Conservation (phyloP, 2,888 invertebrate genomes). For the Agrochola litura region DNA sequence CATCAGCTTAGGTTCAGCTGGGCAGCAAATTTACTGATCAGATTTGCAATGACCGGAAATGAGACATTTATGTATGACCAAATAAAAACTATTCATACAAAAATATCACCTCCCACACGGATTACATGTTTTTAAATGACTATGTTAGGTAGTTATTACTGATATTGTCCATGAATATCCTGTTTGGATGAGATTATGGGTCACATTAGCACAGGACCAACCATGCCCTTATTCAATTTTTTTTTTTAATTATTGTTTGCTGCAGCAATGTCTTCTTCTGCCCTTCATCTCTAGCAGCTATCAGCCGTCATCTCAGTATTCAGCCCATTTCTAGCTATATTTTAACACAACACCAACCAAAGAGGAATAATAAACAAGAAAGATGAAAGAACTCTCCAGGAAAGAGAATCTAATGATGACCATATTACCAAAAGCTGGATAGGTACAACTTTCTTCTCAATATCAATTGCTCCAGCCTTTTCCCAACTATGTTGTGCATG, state of each 20-base stretch:
- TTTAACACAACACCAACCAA: background rate
- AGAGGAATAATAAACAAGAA: background rate
- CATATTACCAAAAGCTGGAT: conserved; percentile 1
- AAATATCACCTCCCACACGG: conserved; percentile 1
- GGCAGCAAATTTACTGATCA: background rate
- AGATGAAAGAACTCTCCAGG: background rate
- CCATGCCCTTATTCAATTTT: fast-evolving
- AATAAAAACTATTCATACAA: conserved; percentile 7
- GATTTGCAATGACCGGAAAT: background rate
- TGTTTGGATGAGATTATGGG: conserved; percentile 16
- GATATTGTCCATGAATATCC: conserved; percentile 23
- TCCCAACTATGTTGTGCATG: background rate
- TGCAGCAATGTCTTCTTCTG: too few relatives aligned
- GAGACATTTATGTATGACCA: background rate
- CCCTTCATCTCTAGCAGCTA: background rate
- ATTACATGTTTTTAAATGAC: background rate
- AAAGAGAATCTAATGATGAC: background rate
- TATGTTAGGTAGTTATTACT: background rate
- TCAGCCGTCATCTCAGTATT: background rate
- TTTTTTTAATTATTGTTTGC: background rate
- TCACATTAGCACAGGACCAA: background rate
- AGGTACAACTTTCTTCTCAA: background rate
- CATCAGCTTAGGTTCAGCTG: background rate
- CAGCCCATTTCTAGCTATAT: background rate
- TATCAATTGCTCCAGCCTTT: background rate